phyloP scores from a whole-genome alignment of 2,888 invertebrate genomes.

The Polylopha cassiicola region DNA sequence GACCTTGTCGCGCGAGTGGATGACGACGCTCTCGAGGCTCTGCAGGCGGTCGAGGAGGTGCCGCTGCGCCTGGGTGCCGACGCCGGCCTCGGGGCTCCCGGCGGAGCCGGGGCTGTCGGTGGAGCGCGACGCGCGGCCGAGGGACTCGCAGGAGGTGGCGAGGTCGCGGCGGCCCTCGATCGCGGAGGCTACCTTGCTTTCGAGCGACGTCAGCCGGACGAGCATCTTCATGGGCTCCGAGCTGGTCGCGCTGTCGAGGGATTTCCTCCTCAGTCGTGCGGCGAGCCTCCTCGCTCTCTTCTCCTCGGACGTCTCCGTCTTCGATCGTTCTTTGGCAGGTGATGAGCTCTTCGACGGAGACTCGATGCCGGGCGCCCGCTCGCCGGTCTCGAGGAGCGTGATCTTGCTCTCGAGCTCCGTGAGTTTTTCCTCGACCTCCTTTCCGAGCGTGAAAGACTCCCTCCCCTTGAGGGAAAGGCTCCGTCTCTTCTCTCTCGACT shows the following conservation, averaged over 20 bases:
- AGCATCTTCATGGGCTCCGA: slow-evolving; percentile 89
- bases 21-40: slow-evolving; percentile 78
- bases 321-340: slow-evolving; percentile 74
- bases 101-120: slow-evolving; percentile 54
- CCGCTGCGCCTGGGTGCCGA: slow-evolving; percentile 69
- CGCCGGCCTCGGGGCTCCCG: slow-evolving; percentile 52
- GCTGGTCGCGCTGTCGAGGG: slow-evolving; percentile 86
- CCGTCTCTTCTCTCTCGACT: slow-evolving; percentile 86
- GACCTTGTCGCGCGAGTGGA: slow-evolving; percentile 81
- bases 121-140: slow-evolving; percentile 61
- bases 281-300: slow-evolving; percentile 73
- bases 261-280: slow-evolving; percentile 82
- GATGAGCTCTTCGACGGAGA: slow-evolving; percentile 74
- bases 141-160: slow-evolving; percentile 77
- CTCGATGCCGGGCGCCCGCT: slow-evolving; percentile 61
- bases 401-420: slow-evolving; percentile 88
- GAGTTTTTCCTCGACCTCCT: slow-evolving; percentile 90
- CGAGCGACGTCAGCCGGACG: slow-evolving; percentile 85
- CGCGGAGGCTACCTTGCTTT: slow-evolving; percentile 84
- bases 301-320: slow-evolving; percentile 68
- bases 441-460: slow-evolving; percentile 87
- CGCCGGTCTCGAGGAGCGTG: slow-evolving; percentile 78
- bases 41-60: slow-evolving; percentile 78
- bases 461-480: slow-evolving; percentile 90
- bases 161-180: slow-evolving; percentile 62